Evolutionary conservation across 2,888 invertebrate genomes (phyloP), one percentile per base, ranked within the genome.

Genomic region (Miltochrista miniata): DNA sequence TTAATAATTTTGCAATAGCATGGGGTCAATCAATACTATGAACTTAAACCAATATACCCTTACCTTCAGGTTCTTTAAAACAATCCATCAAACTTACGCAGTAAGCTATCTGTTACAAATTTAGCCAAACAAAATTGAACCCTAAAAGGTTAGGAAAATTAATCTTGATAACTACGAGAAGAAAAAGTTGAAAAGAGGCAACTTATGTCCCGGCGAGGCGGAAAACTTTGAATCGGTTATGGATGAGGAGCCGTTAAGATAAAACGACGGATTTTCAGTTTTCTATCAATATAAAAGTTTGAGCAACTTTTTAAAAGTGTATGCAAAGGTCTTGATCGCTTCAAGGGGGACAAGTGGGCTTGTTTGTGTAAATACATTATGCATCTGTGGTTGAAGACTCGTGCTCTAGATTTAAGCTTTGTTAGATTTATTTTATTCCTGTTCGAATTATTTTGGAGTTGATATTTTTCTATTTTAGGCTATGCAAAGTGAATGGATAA

Each of bases 201-300:
- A 62, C 52, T 66, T 65, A 49, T 51, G 48, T 51, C 42, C 44
- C 12, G 36, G 52, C 49, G 50, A 66, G 62, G 59, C 54, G 65
- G 50, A 50, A 65, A 66, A 69, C 47, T 65, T 65, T 38, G 29
- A 48, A 69, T 66, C 63, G 56, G 66, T 62, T 69, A 66, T 69
- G 42, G 49, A 54, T 48, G 46, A 12, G 39, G 46, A 61, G 45
- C 66, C 42, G 69, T 64, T 64, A 58, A 50, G 53, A 66, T 40
- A 44, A 50, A 65, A 52, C 55, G 54, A 51, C 53, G 63, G 53
- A 57, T 57, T 62, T 66, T 62, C 54, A 55, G 54, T 63, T 66
- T 63, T 54, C 68, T 54, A 67, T 66, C 55, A 46, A 44, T 53
- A 39, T 33, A 24, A 13, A 56, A 70, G 31, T 70, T 62, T 39